Evolutionary conservation across 2,113 vertebrate genomes (phyloP).

Genomic region (Lepus timidus): DNA sequence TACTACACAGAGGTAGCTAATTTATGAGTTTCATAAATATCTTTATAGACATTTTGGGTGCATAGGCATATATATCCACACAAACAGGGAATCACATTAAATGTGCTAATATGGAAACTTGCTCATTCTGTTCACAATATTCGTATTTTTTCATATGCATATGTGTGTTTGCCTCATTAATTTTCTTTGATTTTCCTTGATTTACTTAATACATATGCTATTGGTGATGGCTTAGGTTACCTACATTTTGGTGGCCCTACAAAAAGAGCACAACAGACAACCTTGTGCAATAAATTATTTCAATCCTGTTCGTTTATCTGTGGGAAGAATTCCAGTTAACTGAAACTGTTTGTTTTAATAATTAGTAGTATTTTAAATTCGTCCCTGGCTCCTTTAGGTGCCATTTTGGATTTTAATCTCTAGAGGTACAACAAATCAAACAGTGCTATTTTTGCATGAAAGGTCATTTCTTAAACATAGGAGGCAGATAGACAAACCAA

Average conservation of each 20-base stretch:
- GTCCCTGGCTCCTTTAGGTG: not conserved
- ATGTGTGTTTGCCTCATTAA: not conserved
- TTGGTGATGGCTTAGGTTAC: not conserved
- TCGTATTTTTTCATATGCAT: not conserved
- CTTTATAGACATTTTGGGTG: not conserved
- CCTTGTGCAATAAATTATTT: not conserved
- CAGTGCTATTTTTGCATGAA: not conserved
- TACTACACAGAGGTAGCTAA: not conserved
- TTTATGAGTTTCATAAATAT: not conserved
- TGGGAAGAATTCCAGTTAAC: not conserved
- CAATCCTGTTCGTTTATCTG: not conserved
- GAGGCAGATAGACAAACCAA: not conserved
- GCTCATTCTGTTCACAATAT: not conserved
- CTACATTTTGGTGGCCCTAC: not conserved
- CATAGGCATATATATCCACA: not conserved
- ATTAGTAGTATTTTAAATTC: not conserved
- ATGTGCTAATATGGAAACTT: not conserved
- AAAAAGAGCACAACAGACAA: not conserved
- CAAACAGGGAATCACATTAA: not conserved
- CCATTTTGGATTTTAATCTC: not conserved
- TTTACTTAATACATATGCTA: not conserved
- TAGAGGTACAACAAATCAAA: not conserved
- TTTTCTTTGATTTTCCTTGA: not conserved
- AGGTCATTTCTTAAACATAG: not conserved
- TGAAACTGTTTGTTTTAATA: not conserved